Base-by-base conservation (phyloP, 2,888 invertebrate species). In the Ceraclea dissimilis region DNA sequence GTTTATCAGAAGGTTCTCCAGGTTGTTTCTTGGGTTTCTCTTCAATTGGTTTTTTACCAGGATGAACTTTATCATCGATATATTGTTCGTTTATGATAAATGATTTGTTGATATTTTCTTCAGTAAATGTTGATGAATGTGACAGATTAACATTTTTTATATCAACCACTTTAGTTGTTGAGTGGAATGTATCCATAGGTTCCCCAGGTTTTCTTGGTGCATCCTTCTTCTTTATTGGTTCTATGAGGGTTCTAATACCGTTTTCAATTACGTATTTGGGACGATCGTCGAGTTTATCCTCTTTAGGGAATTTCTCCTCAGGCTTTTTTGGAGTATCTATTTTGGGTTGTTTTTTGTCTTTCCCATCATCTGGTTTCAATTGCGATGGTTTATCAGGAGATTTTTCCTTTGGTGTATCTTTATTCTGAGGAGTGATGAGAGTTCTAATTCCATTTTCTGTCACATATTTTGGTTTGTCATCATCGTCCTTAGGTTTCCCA, bases 401-500 rank as follows among this genome's bases (percentile, higher is more conserved):
- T 26, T 49, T 49, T 10, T 22, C 26, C 8, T 20, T 49, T 8
- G 49, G 49, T 21, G 5, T 19, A 4, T 47, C 19, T 20, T 47
- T 20, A 2, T 17, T 47, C 13, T 47, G 17, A 18, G 47, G 47
- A n/a, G 13, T 16, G 2, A 62, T 47, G 5, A 34, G 31, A 17
- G 62, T 62, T 49, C 51, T 62, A 2, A 62, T 55, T 11, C 62
- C 62, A 47, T 62, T 60, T 49, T 62, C 62, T 11, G 58, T 62
- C 18, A 62, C 62, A 51, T 60, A 62, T 22, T 49, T 56, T 46
- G 46, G 43, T 2, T 57, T 52, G 26, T 52, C 49, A 46, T 16
- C 52, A 47, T 31, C 44, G 56, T 20, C 51, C 53, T n/a, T 52
- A 34, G 49, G 60, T 55, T 52, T 52, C 21, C 43, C 17, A 18